phyloP scores from a whole-genome alignment of 2,797 vertebrate species.

The Ctenosaura bakeri region DNA sequence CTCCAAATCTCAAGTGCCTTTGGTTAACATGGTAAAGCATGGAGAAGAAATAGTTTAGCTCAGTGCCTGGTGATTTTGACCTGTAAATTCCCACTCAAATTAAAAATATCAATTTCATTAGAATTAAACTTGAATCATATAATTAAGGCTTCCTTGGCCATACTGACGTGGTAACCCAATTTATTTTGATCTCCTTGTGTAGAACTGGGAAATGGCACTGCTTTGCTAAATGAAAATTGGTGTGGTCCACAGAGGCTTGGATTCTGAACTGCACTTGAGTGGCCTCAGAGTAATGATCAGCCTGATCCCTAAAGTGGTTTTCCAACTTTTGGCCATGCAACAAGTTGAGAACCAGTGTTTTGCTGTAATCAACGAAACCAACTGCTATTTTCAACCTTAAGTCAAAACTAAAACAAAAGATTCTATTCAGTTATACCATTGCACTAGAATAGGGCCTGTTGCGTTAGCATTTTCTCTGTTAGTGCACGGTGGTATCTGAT shows the following conservation, averaged over 20 bases:
- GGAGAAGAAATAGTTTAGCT: conserved; percentile 50
- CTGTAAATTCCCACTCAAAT: conserved; percentile 47
- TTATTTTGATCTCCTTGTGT: conserved; percentile 64
- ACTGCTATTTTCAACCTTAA: too few relatives aligned
- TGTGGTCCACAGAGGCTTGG: background rate
- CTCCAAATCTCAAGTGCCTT: conserved; percentile 52
- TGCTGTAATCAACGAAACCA: too few relatives aligned
- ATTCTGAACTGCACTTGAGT: background rate
- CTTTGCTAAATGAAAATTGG: conserved; percentile 49
- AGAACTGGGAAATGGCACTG: conserved; percentile 50
- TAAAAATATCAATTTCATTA: conserved; percentile 69
- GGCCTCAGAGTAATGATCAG: background rate
- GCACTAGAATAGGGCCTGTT: too few relatives aligned
- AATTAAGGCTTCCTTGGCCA: conserved; percentile 55
- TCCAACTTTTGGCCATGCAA: too few relatives aligned
- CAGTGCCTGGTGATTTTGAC: conserved; percentile 44
- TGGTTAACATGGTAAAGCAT: conserved; percentile 52
- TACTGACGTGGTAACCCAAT: conserved; percentile 56
- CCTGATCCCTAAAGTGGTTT: background rate
- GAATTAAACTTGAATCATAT: conserved; percentile 65
- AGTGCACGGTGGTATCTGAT: too few relatives aligned
- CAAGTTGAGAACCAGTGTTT: background rate
- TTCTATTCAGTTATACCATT: too few relatives aligned
- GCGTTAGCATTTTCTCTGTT: too few relatives aligned
- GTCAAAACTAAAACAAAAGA: too few relatives aligned